Percentiles rank a stretch among this genome's conserved stretches.
These are phyloP conservation scores for Phenganax marumi DNA, from an alignment of 92 coral and sea anemone genomes.

Conservation along the genomic window DNA sequence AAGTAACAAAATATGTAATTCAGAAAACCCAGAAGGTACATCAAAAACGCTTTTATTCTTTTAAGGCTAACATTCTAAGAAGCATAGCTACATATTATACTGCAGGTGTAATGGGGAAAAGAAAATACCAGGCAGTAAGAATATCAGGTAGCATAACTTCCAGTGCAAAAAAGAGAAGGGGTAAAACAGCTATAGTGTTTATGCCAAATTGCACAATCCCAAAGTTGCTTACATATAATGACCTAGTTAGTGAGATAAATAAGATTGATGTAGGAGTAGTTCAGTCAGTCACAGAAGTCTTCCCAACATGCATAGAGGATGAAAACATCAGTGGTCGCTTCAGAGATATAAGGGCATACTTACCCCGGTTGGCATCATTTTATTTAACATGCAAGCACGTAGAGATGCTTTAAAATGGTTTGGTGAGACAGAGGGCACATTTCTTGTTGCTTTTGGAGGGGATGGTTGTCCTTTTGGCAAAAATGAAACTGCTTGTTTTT, in stretches of 20 bases:
- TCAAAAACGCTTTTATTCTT: conserved; percentile 43
- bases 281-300: conserved; percentile 47
- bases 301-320: conserved; percentile 45
- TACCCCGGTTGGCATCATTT: conserved; percentile 55
- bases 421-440: conserved; percentile 69
- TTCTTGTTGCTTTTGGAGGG: conserved; percentile 69
- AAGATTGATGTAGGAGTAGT: conserved; percentile 62
- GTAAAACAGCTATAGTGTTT: conserved; percentile 55
- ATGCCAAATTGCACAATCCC: conserved; percentile 66
- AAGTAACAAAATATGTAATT: conserved; percentile 55
- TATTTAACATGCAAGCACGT: conserved; percentile 49
- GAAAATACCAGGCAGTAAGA: conserved; percentile 64
- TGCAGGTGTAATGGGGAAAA: conserved; percentile 58
- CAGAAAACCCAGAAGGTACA: conserved; percentile 42
- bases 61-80: conserved; percentile 50
- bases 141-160: conserved; percentile 58
- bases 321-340: conserved; percentile 60
- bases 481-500: conserved; percentile 66
- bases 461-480: conserved; percentile 75
- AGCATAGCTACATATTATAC: conserved; percentile 64
- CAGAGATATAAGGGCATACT: conserved; percentile 55
- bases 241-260: conserved; percentile 54
- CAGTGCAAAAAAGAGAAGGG: conserved; percentile 51
- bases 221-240: conserved; percentile 63
- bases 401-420: conserved; percentile 71